Conservation (phyloP, 2,888 invertebrate species). For the Tachina fera region DNA sequence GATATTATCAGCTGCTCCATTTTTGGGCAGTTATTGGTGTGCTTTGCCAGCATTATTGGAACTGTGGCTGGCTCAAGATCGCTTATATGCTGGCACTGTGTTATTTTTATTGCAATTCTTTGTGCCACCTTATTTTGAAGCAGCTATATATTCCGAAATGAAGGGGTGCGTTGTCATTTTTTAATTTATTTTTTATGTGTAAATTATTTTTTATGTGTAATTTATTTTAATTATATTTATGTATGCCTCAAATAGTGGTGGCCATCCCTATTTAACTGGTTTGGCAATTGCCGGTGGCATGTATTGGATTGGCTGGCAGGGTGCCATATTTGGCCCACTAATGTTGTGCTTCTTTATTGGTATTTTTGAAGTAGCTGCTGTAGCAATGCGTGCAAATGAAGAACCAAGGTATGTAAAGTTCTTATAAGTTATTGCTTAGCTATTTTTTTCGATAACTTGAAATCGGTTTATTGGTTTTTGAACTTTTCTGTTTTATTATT, state of each 20-base stretch:
- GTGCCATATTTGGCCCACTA: slow-evolving; percentile 98
- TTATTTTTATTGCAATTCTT: slow-evolving; percentile 92
- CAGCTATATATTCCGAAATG: slow-evolving; percentile 98
- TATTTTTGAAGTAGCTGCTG: slow-evolving; percentile 91
- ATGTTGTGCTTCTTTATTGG: slow-evolving; percentile 97
- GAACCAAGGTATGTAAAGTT: slow-evolving; percentile 78
- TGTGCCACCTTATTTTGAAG: slow-evolving; percentile 96
- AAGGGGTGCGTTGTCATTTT: slow-evolving; percentile 88
- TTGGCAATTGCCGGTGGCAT: slow-evolving; percentile 98
- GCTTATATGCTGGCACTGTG: slow-evolving; percentile 90
- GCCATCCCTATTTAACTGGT: slow-evolving; percentile 98
- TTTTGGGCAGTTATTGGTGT: slow-evolving; percentile 97
- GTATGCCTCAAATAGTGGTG: slow-evolving; percentile 86
- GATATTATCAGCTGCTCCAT: slow-evolving; percentile 96
- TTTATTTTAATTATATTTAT: slow-evolving; percentile 30
- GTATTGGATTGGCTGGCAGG: slow-evolving; percentile 98
- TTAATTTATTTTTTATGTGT: not conserved
- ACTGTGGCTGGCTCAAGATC: slow-evolving; percentile 95
- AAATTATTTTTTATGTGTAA: slow-evolving; percentile 40
- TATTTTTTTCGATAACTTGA: too few species aligned
- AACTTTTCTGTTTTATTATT: too few species aligned
- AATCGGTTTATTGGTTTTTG: not conserved
- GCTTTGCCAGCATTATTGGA: slow-evolving; percentile 97
- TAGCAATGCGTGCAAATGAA: slow-evolving; percentile 84
- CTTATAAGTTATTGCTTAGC: not conserved